Percentiles rank a stretch among this genome's conserved stretches.
phyloP scores from a whole-genome alignment of 2,888 invertebrate species.

The Patella caerulea region DNA sequence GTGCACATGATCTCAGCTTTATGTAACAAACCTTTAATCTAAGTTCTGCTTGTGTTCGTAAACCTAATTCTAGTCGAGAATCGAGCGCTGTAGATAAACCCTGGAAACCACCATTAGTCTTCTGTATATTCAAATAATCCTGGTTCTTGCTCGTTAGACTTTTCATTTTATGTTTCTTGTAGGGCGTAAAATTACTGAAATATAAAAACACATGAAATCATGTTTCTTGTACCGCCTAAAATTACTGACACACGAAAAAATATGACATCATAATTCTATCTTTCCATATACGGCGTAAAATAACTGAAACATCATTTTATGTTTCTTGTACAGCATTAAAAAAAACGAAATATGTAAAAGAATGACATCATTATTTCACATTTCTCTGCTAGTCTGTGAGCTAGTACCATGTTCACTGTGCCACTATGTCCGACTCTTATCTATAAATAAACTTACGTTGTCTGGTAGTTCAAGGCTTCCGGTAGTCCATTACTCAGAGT shows the following conservation, averaged over 20 bases:
- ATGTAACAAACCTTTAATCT: conserved; percentile 74
- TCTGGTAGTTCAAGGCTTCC: background rate
- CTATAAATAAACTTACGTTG: background rate
- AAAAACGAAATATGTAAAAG: too few relatives aligned
- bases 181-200: background rate
- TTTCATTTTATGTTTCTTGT: conserved; percentile 3
- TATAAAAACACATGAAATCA: background rate
- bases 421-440: too few relatives aligned
- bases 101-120: conserved; percentile 37
- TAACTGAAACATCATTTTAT: background rate
- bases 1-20: too few relatives aligned
- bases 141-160: background rate
- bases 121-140: background rate
- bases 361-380: too few relatives aligned
- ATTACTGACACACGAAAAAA: too few relatives aligned
- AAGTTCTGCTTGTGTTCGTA: conserved; percentile 85
- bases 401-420: too few relatives aligned
- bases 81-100: conserved; percentile 79
- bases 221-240: too few relatives aligned
- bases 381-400: too few relatives aligned
- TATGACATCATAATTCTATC: background rate
- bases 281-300: background rate
- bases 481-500: conserved; percentile 1
- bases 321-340: too few relatives aligned
- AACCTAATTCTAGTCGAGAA: conserved; percentile 84